Conservation (phyloP, 2,797 vertebrate genomes). For the Tenualosa thibaudeaui region DNA sequence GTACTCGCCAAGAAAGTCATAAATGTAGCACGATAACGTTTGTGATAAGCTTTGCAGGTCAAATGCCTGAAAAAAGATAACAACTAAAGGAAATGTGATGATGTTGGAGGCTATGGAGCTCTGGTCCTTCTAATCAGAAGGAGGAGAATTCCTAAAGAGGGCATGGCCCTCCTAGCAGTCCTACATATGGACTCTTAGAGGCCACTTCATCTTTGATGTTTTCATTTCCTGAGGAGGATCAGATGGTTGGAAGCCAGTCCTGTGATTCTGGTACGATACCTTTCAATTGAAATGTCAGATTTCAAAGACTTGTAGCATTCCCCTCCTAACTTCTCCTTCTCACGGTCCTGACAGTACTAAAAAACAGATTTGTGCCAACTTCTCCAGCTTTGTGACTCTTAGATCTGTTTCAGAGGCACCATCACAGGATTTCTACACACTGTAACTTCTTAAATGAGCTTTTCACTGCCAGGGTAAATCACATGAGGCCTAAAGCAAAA, state of each 20-base stretch:
- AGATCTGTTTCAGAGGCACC: not conserved
- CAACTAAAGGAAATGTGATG: not conserved
- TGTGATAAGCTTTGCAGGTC: not conserved
- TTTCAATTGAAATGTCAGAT: not conserved
- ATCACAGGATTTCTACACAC: not conserved
- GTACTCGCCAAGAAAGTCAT: not conserved
- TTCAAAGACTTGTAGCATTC: not conserved
- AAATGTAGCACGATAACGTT: not conserved
- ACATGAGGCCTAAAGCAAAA: not conserved
- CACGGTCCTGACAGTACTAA: not conserved
- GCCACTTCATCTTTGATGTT: not conserved
- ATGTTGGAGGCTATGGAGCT: not conserved
- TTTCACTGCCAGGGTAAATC: too few species aligned
- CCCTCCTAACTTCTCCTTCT: not conserved
- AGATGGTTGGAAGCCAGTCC: not conserved
- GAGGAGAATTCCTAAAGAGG: too few species aligned
- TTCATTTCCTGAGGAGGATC: conserved; percentile 9
- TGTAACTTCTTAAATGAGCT: not conserved
- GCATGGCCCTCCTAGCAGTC: not conserved
- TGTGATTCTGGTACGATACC: not conserved
- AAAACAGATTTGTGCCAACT: not conserved
- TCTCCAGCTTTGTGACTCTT: not conserved
- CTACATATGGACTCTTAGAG: not conserved
- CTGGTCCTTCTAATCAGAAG: too few species aligned
- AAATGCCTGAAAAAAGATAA: not conserved